A percentile compares a stretch with the other conserved stretches of the same genome.
phyloP scores from a whole-genome alignment of 2,113 vertebrate species.

The Tamias sibiricus region DNA sequence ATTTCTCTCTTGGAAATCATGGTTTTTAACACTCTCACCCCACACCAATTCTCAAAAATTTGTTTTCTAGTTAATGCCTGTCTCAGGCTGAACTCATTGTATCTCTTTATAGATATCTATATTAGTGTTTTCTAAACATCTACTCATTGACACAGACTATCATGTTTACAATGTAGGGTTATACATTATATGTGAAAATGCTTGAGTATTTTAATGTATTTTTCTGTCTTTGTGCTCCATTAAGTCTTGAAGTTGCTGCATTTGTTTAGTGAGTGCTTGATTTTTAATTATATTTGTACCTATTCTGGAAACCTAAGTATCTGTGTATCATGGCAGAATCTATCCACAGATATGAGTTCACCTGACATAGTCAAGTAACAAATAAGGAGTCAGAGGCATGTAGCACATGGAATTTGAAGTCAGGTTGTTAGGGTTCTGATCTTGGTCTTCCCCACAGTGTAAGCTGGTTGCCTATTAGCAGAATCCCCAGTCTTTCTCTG shows the following conservation, averaged over 20 bases:
- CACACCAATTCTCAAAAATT: too few species aligned
- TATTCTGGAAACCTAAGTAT: background rate
- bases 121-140: background rate
- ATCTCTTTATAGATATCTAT: background rate
- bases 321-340: background rate
- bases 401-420: background rate
- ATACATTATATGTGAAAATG: too few species aligned
- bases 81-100: background rate
- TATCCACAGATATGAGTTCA: background rate
- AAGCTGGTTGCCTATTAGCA: background rate
- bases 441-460: too few species aligned
- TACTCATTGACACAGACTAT: background rate
- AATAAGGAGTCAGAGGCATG: background rate
- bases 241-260: background rate
- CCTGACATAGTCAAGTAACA: background rate
- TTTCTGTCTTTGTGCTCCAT: background rate
- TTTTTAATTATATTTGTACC: background rate
- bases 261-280: background rate
- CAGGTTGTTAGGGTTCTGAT: background rate
- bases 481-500: background rate
- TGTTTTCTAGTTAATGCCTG: background rate
- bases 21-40: background rate
- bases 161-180: background rate
- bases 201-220: too few species aligned
- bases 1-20: background rate